A percentile compares a stretch with the other conserved stretches of the same genome.
Evolutionary conservation across 1,140 invertebrate genomes (phyloP).

Genomic region (Trichonephila inaurata): DNA sequence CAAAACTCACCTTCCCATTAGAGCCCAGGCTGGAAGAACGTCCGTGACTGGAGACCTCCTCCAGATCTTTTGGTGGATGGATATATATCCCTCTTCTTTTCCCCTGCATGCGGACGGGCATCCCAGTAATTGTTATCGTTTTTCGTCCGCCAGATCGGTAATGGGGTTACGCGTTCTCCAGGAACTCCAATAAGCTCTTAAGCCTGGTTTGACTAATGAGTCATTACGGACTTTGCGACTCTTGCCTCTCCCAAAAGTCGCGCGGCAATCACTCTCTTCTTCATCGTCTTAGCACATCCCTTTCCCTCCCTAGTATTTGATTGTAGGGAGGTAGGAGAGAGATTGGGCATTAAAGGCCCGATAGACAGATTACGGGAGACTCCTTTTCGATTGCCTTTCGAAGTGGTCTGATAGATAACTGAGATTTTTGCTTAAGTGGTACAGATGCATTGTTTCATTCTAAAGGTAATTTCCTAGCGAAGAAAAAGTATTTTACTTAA

Average conservation of each 20-base stretch:
- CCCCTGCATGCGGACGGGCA: not conserved
- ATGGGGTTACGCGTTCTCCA: slow-evolving; percentile 61
- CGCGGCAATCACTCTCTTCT: slow-evolving; percentile 68
- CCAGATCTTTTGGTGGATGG: slow-evolving; percentile 23
- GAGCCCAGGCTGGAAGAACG: not conserved
- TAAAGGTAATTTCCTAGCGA: not conserved
- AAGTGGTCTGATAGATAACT: slow-evolving; percentile 56
- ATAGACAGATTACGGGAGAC: slow-evolving; percentile 63
- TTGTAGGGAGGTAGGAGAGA: not conserved
- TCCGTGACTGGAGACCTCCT: slow-evolving; percentile 57
- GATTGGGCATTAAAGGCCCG: slow-evolving; percentile 67
- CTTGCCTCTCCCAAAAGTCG: slow-evolving; percentile 65
- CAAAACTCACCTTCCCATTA: slow-evolving; percentile 71
- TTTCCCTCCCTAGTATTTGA: slow-evolving; percentile 34
- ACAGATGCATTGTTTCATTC: slow-evolving; percentile 23
- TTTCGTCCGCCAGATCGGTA: slow-evolving; percentile 74
- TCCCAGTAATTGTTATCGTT: slow-evolving; percentile 75
- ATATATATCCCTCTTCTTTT: slow-evolving; percentile 53
- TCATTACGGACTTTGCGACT: slow-evolving; percentile 68
- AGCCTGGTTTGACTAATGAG: slow-evolving; percentile 76
- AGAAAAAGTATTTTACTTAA: slow-evolving; percentile 7
- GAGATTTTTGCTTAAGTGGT: slow-evolving; percentile 56
- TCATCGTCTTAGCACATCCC: slow-evolving; percentile 45
- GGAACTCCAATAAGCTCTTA: slow-evolving; percentile 72
- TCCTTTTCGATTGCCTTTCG: slow-evolving; percentile 70